These are phyloP conservation scores for Amphiprion ocellaris DNA, from an alignment of 2,113 vertebrate genomes.

Conservation along the genomic window DNA sequence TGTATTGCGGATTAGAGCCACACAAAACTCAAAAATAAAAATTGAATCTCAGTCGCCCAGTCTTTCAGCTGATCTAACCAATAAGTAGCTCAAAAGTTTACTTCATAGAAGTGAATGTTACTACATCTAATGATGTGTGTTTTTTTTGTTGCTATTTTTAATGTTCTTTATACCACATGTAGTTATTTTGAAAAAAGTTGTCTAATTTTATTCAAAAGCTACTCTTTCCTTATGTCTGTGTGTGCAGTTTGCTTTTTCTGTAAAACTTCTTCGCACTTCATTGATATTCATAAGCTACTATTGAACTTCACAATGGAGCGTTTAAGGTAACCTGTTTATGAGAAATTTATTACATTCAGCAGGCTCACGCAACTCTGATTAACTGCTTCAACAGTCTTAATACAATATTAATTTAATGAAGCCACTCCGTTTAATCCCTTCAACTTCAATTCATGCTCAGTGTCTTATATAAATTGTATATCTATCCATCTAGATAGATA, in stretches of 20 bases:
- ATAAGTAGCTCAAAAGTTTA: not conserved
- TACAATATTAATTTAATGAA: conserved; percentile 25
- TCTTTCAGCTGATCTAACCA: not conserved
- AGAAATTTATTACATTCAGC: conserved; percentile 28
- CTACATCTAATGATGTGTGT: not conserved
- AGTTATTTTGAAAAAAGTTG: not conserved
- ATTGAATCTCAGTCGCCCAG: too few species aligned
- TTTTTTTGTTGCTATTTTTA: not conserved
- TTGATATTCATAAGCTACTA: not conserved
- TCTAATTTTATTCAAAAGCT: too few species aligned
- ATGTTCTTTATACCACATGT: not conserved
- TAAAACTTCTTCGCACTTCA: not conserved
- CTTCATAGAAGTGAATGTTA: not conserved
- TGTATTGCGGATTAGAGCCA: not conserved
- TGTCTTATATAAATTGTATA: too few species aligned
- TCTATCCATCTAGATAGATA: too few species aligned
- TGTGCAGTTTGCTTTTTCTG: not conserved
- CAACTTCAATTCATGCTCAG: too few species aligned
- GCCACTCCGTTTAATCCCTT: not conserved
- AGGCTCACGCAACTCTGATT: conserved; percentile 32
- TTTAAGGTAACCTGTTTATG: conserved; percentile 24
- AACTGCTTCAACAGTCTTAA: conserved; percentile 34
- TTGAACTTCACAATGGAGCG: conserved; percentile 37
- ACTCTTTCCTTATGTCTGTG: not conserved
- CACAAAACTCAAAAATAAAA: not conserved